A percentile compares a stretch with the other conserved stretches of the same genome.
Conservation (phyloP, 2,888 invertebrate genomes). For the Odontothrips loti region DNA sequence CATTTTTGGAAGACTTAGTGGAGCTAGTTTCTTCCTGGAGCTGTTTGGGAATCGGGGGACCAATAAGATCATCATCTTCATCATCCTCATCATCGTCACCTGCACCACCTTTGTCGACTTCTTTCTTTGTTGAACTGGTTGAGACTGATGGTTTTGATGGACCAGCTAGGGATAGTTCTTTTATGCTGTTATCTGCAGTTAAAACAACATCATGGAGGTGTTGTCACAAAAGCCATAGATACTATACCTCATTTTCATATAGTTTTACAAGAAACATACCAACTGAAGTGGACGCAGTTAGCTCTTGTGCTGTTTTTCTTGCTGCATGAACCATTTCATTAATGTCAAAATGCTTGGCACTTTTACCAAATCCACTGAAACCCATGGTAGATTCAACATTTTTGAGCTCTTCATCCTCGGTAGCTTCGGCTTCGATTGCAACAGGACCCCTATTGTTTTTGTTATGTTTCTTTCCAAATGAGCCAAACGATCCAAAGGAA, state of each 20-base stretch:
- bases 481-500: neutral
- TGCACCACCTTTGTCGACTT: conserved; percentile 34
- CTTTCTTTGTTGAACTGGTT: neutral
- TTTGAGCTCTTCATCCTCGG: conserved; percentile 7
- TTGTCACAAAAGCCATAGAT: neutral
- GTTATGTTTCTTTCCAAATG: neutral
- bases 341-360: neutral
- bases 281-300: neutral
- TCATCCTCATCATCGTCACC: conserved; percentile 43
- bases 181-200: neutral
- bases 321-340: conserved; percentile 9
- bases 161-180: neutral
- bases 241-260: too few relatives aligned
- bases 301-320: conserved; percentile 1
- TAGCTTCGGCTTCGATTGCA: neutral
- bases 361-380: conserved; percentile 3
- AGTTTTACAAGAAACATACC: neutral
- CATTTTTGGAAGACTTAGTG: neutral
- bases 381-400: neutral
- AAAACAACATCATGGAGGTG: neutral
- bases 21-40: conserved; percentile 41
- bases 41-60: conserved; percentile 35
- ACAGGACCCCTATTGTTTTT: neutral
- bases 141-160: neutral
- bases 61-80: conserved; percentile 43